Base-by-base conservation (phyloP, 2,797 vertebrate genomes). In the Pitangus sulphuratus region DNA sequence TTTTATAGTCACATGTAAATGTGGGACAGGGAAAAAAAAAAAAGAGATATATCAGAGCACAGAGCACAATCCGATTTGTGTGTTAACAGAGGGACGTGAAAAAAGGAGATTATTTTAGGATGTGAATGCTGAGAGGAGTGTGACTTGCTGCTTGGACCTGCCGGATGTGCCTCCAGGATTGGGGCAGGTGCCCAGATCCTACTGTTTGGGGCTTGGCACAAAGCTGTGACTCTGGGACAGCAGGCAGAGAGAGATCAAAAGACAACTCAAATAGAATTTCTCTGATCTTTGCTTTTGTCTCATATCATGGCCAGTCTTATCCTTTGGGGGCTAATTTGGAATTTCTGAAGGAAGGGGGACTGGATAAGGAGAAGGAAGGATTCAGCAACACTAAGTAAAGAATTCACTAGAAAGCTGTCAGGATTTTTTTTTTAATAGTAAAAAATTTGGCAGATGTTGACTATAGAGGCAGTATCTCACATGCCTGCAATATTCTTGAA, bases 241-340 rank as follows among this genome's bases (percentile, higher is more conserved):
- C 45, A 72, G 65, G 35, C 56, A 71, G 42, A 51, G 50, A 82
- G 60, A 87, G 31, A 95, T 93, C 75, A 94, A 77, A 94, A 61
- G 65, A 22, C 75, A 65, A 17, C 17, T 78, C 42, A 12, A 65
- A 86, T 58, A 86, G 25, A 85, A 84, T 91, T 87, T 86, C 57
- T 90, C 65, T 84, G 45, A 75, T 91, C 85, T 75, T 88, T 81
- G 11, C 8, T 94, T 87, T 91, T 74, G 65, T 89, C 76, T 87
- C 9, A 0, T 91, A 37, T 71, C 33, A 33, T 78, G 61, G 75
- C 53, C 65, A 83, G 30, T 65, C 53, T 87, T 85, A 54, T 31
- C 53, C 47, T 92, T 54, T 75, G 30, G 21, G 31, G 53, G 26
- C 44, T 68, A 45, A 47, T 89, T 78, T 92, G 78, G 25, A 58